Evolutionary conservation across 2,113 vertebrate species (phyloP).

Genomic region (Montifringilla adamsi): DNA sequence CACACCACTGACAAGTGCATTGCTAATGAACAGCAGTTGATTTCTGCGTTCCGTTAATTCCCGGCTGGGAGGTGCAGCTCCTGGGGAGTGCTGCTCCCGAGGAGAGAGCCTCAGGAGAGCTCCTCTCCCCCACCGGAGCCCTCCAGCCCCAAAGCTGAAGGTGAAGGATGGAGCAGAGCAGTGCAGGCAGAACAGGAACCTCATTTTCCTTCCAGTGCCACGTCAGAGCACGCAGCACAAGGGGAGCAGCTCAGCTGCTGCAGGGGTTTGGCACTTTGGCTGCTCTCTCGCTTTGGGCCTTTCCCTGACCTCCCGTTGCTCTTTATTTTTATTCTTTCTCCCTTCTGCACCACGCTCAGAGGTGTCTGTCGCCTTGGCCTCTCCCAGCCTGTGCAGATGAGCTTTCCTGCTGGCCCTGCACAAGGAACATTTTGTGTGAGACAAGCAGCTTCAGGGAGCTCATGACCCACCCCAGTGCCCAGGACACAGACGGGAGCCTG

Average conservation of each 20-base stretch:
- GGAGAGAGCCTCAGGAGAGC: rapidly evolving
- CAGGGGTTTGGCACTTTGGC: background rate
- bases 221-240: background rate
- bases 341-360: background rate
- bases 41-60: no score
- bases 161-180: background rate
- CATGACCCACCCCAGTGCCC: background rate
- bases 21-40: background rate
- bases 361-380: background rate
- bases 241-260: background rate
- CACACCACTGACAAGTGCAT: background rate
- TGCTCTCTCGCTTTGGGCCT: background rate
- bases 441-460: background rate
- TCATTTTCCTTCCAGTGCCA: background rate
- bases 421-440: background rate
- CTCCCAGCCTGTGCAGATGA: background rate
- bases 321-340: background rate
- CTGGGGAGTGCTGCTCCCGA: background rate
- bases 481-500: background rate
- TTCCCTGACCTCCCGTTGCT: background rate
- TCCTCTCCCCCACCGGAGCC: background rate
- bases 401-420: background rate
- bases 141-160: background rate
- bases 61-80: background rate
- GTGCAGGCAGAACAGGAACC: background rate